These are phyloP conservation scores for Platalea minor DNA, from an alignment of 2,797 vertebrate genomes.

Conservation along the genomic window DNA sequence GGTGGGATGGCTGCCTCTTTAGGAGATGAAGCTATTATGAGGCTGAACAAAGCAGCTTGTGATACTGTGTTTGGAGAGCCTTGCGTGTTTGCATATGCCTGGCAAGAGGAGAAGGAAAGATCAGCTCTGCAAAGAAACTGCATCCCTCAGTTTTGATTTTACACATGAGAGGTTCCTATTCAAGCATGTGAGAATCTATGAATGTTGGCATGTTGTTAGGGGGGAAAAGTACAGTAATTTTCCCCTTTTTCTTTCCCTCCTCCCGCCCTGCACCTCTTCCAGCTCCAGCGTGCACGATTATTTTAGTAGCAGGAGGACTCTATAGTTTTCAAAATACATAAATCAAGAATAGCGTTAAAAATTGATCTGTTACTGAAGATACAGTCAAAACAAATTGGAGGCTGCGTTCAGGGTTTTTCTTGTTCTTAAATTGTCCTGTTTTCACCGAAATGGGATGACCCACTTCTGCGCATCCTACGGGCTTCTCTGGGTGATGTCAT, in stretches of 20 bases:
- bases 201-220: background rate
- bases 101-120: conserved; percentile 11
- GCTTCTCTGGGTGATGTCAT: background rate
- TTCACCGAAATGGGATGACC: background rate
- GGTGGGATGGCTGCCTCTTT: background rate
- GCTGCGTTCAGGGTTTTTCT: background rate
- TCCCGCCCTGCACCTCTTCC: background rate
- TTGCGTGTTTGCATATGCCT: background rate
- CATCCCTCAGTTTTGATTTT: conserved; percentile 45
- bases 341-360: background rate
- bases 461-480: too few relatives aligned
- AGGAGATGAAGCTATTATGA: background rate
- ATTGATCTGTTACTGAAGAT: background rate
- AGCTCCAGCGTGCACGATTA: background rate
- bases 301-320: background rate
- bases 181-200: background rate
- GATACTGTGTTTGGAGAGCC: background rate
- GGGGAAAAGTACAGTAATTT: background rate
- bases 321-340: background rate
- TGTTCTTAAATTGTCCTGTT: background rate
- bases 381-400: background rate
- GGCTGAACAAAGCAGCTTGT: background rate
- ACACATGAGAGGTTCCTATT: conserved; percentile 32
- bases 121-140: background rate
- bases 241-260: background rate